Base-by-base conservation (phyloP, 2,113 vertebrate species). In the Delphinapterus leucas region DNA sequence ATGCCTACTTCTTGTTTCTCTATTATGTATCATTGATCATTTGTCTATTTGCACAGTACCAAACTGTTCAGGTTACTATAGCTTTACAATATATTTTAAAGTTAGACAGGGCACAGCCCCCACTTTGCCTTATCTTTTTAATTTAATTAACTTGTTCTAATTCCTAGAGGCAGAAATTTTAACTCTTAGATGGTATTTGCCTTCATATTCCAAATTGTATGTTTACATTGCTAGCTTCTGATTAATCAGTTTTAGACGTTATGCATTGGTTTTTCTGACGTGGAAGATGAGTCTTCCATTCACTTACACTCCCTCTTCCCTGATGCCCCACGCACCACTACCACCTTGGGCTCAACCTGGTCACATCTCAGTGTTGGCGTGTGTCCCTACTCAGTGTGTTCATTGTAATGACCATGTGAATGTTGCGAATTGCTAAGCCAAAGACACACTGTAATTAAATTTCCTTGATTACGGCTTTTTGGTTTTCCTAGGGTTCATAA, bases 251-350 rank as follows among this genome's bases (percentile, higher is more conserved):
- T 47, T 61, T 36, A 47, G 67, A 55, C 5, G 0, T 49, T 36
- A 83, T 18, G 47, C 63, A 8, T n/a, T 10, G 60, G 44, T 61
- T 74, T 92, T 92, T 47, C 47, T 61, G 79, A 25, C 4, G 12
- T 4, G 44, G 11, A 2, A 80, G 18, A 3, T 15, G 61, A 36
- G 31, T 18, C 68, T 87, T 55, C 38, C 26, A 47, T 53, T 88
- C 33, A 58, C 20, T 49, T 55, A n/a, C 9, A 26, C 5, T 77
- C 58, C 41, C 9, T 33, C 25, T 74, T 65, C 9, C 21, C 2
- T 5, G 33, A n/a, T 18, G 74, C 1, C 36, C 0, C 8, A 4
- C 0, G 0, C 4, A 5, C 2, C n/a, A 12, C 9, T 12, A 9
- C 17, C 20, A 10, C 65, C 67, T 21, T 13, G 25, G 49, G n/a